phyloP scores from a whole-genome alignment of 2,888 invertebrate genomes.

The Adelognathus sp. region DNA sequence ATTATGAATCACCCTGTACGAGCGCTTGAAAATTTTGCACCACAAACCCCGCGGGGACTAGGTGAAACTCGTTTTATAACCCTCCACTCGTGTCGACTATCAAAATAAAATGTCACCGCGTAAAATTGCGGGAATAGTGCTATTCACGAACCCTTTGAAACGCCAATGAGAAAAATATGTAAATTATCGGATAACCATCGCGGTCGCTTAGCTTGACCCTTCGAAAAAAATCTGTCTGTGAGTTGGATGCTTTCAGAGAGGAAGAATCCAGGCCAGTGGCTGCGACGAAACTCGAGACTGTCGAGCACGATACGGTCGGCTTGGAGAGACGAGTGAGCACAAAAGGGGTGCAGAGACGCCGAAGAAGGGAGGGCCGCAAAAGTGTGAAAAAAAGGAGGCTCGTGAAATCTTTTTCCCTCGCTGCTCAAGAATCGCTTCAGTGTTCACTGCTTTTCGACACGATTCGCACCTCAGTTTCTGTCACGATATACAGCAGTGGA shows the following conservation, averaged over 20 bases:
- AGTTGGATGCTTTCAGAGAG: not conserved
- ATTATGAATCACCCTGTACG: no score
- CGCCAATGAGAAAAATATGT: constrained; percentile 13
- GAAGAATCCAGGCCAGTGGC: constrained; percentile 36
- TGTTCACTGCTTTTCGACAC: constrained; percentile 27
- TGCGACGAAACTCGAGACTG: constrained; percentile 48
- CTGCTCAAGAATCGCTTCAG: constrained; percentile 45
- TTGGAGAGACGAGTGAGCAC: constrained; percentile 4
- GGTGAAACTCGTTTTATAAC: constrained; percentile 36
- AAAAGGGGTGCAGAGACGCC: constrained; percentile 5
- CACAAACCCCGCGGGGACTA: not conserved
- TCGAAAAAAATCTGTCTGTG: not conserved
- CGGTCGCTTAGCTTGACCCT: constrained; percentile 39
- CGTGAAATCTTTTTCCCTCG: constrained; percentile 40
- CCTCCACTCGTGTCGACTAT: not conserved
- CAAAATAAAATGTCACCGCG: constrained; percentile 1
- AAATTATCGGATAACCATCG: constrained; percentile 2
- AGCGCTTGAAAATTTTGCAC: constrained; percentile 40
- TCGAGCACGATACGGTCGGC: not conserved
- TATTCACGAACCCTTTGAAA: constrained; percentile 4
- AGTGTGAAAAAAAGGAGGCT: constrained; percentile 38
- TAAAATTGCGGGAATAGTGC: not conserved
- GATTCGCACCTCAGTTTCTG: constrained; percentile 16
- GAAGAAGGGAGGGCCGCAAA: constrained; percentile 29
- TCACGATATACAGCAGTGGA: not conserved